Conservation (phyloP, 2,888 invertebrate species). For the Perithous albicinctus region DNA sequence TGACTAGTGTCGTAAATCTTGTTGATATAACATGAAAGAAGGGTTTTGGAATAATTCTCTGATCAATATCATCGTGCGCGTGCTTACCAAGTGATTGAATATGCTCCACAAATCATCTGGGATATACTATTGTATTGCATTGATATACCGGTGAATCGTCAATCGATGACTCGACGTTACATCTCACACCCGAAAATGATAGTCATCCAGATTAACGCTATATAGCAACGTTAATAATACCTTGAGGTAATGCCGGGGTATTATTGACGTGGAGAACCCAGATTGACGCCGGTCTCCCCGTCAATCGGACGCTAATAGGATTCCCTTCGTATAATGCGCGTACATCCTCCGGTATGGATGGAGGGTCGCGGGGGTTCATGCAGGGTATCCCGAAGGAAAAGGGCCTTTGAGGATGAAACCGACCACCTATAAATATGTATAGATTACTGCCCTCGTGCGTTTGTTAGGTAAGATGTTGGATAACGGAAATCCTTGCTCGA, state of each 20-base stretch:
- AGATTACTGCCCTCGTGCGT: slow-evolving; percentile 3
- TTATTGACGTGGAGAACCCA: slow-evolving; percentile 54
- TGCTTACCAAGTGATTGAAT: slow-evolving; percentile 58
- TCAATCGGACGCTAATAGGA: slow-evolving; percentile 69
- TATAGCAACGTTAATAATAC: slow-evolving; percentile 43
- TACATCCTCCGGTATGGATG: slow-evolving; percentile 14
- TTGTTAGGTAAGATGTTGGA: slow-evolving; percentile 33
- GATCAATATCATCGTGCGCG: slow-evolving; percentile 37
- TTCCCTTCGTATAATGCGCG: slow-evolving; percentile 58
- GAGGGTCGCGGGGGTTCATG: slow-evolving; percentile 11
- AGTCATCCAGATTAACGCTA: slow-evolving; percentile 62
- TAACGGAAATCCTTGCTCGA: slow-evolving; percentile 34
- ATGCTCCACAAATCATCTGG: slow-evolving; percentile 37
- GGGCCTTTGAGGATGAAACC: slow-evolving; percentile 20
- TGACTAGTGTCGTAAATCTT: not conserved
- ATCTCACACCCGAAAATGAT: slow-evolving; percentile 26
- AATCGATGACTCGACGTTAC: slow-evolving; percentile 41
- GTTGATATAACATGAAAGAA: not conserved
- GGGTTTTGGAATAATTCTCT: slow-evolving; percentile 8
- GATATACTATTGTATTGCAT: not conserved
- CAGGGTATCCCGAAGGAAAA: slow-evolving; percentile 35
- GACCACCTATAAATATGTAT: slow-evolving; percentile 47
- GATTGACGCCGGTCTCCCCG: slow-evolving; percentile 64
- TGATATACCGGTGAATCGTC: slow-evolving; percentile 18
- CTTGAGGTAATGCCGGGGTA: slow-evolving; percentile 27